Evolutionary conservation across 2,113 vertebrate genomes (phyloP).

Genomic region (Tor tambroides): DNA sequence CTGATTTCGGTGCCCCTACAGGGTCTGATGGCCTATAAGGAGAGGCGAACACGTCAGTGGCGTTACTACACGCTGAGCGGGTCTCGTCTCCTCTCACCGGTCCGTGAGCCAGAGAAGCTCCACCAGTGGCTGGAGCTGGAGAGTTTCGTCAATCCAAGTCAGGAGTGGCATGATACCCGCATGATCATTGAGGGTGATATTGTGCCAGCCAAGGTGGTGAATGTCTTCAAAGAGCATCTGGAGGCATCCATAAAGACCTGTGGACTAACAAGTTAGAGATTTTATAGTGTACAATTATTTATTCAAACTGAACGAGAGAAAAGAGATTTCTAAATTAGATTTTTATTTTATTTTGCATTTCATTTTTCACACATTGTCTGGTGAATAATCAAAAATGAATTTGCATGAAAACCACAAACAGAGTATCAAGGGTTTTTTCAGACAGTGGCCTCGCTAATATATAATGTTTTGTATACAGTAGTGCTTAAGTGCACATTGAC

Average conservation of each 20-base stretch:
- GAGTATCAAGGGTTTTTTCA: background rate
- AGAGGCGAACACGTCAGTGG: constrained; percentile 71
- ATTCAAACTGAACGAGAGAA: background rate
- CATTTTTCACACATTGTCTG: background rate
- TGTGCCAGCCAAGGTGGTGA: constrained; percentile 80
- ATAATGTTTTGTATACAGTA: background rate
- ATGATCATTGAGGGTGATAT: constrained; percentile 82
- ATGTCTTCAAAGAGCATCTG: constrained; percentile 77
- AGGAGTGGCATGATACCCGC: constrained; percentile 80
- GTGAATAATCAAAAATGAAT: background rate
- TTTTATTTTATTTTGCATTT: background rate
- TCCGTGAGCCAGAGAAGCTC: constrained; percentile 80
- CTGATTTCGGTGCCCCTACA: constrained; percentile 80
- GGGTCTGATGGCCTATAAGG: constrained; percentile 78
- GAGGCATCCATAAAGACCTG: constrained; percentile 77
- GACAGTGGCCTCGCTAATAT: background rate
- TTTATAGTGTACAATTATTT: background rate
- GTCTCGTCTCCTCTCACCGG: constrained; percentile 73
- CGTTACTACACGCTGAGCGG: constrained; percentile 80
- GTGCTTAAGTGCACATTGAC: background rate
- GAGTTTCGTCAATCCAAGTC: constrained; percentile 79
- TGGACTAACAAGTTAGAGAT: constrained; percentile 76
- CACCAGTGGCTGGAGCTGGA: constrained; percentile 83
- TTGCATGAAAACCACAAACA: background rate
- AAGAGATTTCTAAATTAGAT: background rate